Conservation (phyloP, 2,113 vertebrate species). For the Tenebrosternarchus preto region DNA sequence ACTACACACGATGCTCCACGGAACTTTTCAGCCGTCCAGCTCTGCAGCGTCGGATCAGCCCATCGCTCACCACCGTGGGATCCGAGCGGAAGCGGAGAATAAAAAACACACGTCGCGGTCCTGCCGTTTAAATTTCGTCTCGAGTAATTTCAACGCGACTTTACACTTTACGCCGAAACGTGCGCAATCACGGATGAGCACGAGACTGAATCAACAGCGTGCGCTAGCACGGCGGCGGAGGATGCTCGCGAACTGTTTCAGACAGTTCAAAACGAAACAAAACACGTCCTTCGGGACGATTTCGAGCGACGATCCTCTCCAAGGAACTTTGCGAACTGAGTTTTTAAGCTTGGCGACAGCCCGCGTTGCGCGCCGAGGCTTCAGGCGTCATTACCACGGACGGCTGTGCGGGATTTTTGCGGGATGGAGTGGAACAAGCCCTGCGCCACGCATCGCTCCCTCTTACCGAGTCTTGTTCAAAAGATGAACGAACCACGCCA, state of each 20-base stretch:
- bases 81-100: too few species aligned
- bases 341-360: too few species aligned
- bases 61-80: too few species aligned
- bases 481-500: conserved; percentile 5
- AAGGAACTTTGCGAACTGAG: not conserved
- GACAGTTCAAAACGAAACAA: not conserved
- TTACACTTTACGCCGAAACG: not conserved
- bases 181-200: not conserved
- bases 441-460: conserved; percentile 73
- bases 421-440: conserved; percentile 61
- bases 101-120: not conserved
- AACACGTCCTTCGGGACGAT: conserved; percentile 25
- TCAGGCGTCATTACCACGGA: too few species aligned
- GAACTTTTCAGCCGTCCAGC: conserved; percentile 35
- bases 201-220: conserved; percentile 44
- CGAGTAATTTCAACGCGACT: not conserved
- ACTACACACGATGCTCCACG: not conserved
- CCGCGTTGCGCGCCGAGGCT: too few species aligned
- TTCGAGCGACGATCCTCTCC: not conserved
- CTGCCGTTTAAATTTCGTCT: not conserved
- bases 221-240: conserved; percentile 21
- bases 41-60: not conserved
- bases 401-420: too few species aligned
- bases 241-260: not conserved
- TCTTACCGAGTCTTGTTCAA: conserved; percentile 33